Percentiles rank a stretch among this genome's conserved stretches.
phyloP scores from a whole-genome alignment of 35 echinoderm and acorn worm species.

The Nesometra sesokonis region DNA sequence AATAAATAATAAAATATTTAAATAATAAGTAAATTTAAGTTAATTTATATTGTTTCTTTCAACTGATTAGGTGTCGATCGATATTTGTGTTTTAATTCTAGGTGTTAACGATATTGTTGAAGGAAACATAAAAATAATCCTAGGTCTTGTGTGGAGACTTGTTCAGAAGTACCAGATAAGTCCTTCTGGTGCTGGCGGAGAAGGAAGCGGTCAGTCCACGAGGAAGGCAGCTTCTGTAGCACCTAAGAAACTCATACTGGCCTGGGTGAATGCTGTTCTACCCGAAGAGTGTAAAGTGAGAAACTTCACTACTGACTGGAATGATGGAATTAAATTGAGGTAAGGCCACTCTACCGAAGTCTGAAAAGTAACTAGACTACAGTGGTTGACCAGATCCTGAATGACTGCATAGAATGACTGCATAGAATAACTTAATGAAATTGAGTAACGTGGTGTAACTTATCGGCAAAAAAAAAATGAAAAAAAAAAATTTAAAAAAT shows the following conservation, averaged over 20 bases:
- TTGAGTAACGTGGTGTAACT: too few relatives aligned
- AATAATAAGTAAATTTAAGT: too few relatives aligned
- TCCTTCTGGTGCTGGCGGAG: background rate
- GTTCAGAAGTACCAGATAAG: slow-evolving; percentile 76
- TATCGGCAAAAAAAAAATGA: too few relatives aligned
- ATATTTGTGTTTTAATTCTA: slow-evolving; percentile 9
- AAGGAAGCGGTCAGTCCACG: background rate
- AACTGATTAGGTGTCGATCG: too few relatives aligned
- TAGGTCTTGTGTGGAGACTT: slow-evolving; percentile 70
- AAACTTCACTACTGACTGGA: slow-evolving; percentile 94
- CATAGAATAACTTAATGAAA: too few relatives aligned
- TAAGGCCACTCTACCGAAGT: slow-evolving; percentile 16
- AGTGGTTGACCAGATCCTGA: too few relatives aligned
- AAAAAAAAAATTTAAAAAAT: too few relatives aligned
- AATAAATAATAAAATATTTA: too few relatives aligned
- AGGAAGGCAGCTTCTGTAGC: slow-evolving; percentile 25
- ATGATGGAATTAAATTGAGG: slow-evolving; percentile 82
- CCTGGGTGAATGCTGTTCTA: slow-evolving; percentile 76
- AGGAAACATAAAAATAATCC: slow-evolving; percentile 79
- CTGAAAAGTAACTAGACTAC: too few relatives aligned
- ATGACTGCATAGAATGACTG: too few relatives aligned
- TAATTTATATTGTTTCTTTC: too few relatives aligned
- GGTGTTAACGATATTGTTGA: slow-evolving; percentile 78
- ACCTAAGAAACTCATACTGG: slow-evolving; percentile 88
- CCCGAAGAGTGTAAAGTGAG: slow-evolving; percentile 26